phyloP scores from a whole-genome alignment of 2,888 invertebrate species.

The Patella ulyssiponensis region DNA sequence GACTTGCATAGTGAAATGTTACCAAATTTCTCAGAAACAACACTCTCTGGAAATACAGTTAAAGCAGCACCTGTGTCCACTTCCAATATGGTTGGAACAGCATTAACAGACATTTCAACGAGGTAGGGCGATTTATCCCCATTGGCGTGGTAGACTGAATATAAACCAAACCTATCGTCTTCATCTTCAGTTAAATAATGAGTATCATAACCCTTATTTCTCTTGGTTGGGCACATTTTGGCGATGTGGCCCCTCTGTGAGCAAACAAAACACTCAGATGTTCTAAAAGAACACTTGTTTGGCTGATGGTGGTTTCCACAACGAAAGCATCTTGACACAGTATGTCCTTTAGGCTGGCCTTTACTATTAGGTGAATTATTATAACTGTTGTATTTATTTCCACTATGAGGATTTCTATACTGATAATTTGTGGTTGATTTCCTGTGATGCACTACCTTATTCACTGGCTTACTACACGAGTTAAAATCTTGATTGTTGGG shows the following conservation, averaged over 20 bases:
- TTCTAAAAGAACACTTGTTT: background rate
- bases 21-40: background rate
- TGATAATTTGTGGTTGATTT: no score
- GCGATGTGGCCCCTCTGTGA: no score
- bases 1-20: background rate
- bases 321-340: background rate
- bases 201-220: no score
- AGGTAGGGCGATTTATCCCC: background rate
- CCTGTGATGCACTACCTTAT: no score
- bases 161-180: background rate
- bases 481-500: no score
- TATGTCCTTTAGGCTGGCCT: background rate
- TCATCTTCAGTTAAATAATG: background rate
- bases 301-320: background rate
- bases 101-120: background rate
- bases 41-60: background rate
- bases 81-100: background rate
- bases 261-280: no score
- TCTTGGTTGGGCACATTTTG: no score
- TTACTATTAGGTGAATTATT: no score
- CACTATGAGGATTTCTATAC: no score
- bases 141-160: background rate
- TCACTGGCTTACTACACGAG: no score
- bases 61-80: background rate
- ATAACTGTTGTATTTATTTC: no score